phyloP scores from a whole-genome alignment of 35 echinoderm and acorn worm species.

The Apostichopus californicus region DNA sequence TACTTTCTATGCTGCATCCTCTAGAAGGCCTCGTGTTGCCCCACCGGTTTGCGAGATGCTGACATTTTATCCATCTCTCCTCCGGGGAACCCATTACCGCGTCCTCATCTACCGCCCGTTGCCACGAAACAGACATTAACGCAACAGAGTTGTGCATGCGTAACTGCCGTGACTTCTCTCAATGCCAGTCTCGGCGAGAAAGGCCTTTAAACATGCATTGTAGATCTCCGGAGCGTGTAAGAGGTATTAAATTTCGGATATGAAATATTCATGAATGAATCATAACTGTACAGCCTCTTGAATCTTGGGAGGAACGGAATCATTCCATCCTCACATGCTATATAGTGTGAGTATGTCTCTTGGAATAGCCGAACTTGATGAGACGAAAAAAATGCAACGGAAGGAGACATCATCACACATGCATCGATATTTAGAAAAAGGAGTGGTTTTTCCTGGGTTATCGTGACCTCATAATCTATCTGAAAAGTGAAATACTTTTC shows the following conservation, averaged over 20 bases:
- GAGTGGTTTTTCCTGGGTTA: background rate
- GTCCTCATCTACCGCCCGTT: background rate
- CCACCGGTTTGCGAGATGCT: conserved; percentile 23
- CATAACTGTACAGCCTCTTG: background rate
- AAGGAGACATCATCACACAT: background rate
- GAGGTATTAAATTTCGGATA: conserved; percentile 19
- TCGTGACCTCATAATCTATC: background rate
- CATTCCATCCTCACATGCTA: background rate
- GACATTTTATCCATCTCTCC: conserved; percentile 13
- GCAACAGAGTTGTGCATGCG: conserved; percentile 14
- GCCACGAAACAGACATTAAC: conserved; percentile 16
- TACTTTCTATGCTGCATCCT: background rate
- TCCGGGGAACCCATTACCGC: background rate
- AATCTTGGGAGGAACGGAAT: background rate
- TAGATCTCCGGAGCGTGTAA: background rate
- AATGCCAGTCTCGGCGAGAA: background rate
- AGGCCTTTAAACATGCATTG: background rate
- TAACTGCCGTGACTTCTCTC: background rate
- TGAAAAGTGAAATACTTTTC: no score
- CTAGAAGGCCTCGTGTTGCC: background rate
- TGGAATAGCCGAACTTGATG: background rate
- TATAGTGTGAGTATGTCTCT: background rate
- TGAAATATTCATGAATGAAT: conserved; percentile 24
- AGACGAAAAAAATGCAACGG: background rate
- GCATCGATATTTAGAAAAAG: background rate